Evolutionary conservation across 2,113 vertebrate genomes (phyloP), one percentile per base, ranked within the genome.

Genomic region (Pteropus alecto): DNA sequence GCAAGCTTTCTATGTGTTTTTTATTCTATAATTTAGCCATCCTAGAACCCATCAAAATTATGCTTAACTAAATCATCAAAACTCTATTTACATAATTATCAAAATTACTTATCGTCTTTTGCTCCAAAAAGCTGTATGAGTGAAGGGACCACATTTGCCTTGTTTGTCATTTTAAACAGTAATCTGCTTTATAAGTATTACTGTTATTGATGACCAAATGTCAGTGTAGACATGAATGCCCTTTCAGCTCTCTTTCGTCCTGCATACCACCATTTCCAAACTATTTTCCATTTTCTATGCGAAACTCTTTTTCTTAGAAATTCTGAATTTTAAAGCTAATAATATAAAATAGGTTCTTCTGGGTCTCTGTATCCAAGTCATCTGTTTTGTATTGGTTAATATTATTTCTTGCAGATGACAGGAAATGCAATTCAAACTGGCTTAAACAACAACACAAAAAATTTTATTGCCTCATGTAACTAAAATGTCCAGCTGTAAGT

Each of bases 381-480:
- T 98, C 97, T 98, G 97, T 96, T 98, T 97, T 91, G n/a, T 91
- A 93, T 98, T 95, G 86, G 67, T 70, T 92, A 94, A 96, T 95
- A 95, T 97, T 97, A 98, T 97, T 97, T 86, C 73, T 95, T 97
- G 21, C 97, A 98, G 95, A 97, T 95, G 96, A 97, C 92, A 97
- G 96, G 96, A 98, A 97, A 97, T 95, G 67, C 97, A 91, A 91
- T 97, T 94, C 88, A 96, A 97, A 96, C 73, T 89, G 93, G 91
- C 92, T 97, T 95, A 93, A 89, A 96, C 78, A 97, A 96, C 88
- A 97, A 94, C 88, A 71, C 38, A 87, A 83, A 76, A 88, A 16
- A 61, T 58, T 74, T 94, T 96, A 97, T 94, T 93, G 96, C 73
- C 94, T 96, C 83, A 93, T 96, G 96, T 74, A 95, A 79, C 71